Percentiles rank a stretch among this genome's conserved stretches.
phyloP scores from a whole-genome alignment of 1,140 invertebrate genomes.

The Dendrolimus kikuchii region DNA sequence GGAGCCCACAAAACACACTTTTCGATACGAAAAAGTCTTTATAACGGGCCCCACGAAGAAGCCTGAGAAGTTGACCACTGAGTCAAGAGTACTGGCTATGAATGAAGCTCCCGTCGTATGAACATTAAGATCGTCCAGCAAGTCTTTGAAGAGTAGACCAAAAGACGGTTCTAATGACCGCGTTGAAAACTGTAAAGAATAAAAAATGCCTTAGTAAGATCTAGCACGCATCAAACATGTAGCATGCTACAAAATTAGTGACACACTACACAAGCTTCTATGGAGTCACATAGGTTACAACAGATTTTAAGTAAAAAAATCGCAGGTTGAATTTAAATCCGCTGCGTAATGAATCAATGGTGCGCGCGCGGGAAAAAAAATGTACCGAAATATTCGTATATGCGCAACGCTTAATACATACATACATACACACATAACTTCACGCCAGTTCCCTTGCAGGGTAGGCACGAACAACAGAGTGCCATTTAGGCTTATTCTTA shows the following conservation, averaged over 20 bases:
- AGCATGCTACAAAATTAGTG: not conserved
- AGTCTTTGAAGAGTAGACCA: constrained; percentile 82
- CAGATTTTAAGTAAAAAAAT: too few relatives aligned
- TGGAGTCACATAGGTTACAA: too few relatives aligned
- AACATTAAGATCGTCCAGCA: constrained; percentile 76
- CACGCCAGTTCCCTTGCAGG: too few relatives aligned
- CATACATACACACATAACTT: too few relatives aligned
- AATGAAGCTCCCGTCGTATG: constrained; percentile 81
- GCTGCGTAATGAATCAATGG: too few relatives aligned
- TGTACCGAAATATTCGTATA: too few relatives aligned
- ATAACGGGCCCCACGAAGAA: constrained; percentile 82
- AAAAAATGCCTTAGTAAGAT: not conserved
- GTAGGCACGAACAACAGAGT: too few relatives aligned
- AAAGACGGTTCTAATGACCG: constrained; percentile 84
- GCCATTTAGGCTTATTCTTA: too few relatives aligned
- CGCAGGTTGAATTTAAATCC: too few relatives aligned
- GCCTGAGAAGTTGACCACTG: constrained; percentile 84
- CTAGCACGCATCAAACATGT: too few relatives aligned
- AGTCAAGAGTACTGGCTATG: constrained; percentile 82
- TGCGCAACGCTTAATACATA: too few relatives aligned
- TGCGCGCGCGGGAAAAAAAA: too few relatives aligned
- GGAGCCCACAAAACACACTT: constrained; percentile 80
- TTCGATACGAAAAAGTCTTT: constrained; percentile 81
- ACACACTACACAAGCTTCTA: not conserved
- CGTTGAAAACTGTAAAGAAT: constrained; percentile 77